Base-by-base conservation (phyloP, 2,113 vertebrate species). In the Halichoerus grypus region DNA sequence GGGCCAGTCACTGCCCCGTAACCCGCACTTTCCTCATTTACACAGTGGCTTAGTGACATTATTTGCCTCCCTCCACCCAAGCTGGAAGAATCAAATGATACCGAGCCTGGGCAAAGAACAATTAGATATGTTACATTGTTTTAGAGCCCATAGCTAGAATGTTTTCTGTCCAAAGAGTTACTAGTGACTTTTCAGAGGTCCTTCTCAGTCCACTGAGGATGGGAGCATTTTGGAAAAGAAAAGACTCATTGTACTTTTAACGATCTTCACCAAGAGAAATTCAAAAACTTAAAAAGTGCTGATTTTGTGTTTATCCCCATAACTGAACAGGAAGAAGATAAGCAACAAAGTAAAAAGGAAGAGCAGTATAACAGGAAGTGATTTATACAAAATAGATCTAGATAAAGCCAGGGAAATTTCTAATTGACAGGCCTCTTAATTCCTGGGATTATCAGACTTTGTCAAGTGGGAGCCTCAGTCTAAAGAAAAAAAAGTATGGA, bases 291-390 rank as follows among this genome's bases (percentile, higher is more conserved):
- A 72, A 61, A 42, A 46, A 74, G 55, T 84, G 88, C 65, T 86
- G 36, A 72, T 39, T 91, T 9, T 33, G 31, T 76, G 80, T 87
- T 94, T 94, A 80, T 81, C 94, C 88, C 63, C 71, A 49, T 22
- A 80, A 71, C 57, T 22, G 79, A 84, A 96, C 86, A 95, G 92
- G 94, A 97, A 96, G 49, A 80, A 9, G 69, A 79, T 92, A 96
- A 83, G 77, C 53, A 19, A 90, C 63, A 28, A 14, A 88, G 82
- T 82, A 63, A 91, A 93, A 94, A 77, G 36, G 55, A 82, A 92
- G 83, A 79, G 36, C 55, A 18, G 39, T 10, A 55, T 39, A 80
- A 88, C 81, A 92, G 95, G 93, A 98, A 97, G 88, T 59, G 86
- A 94, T 95, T 79, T 21, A 94, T 39, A 93, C 88, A 92, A 61